Conservation (phyloP, 1,140 invertebrate genomes). For the Orchestia grillus region DNA sequence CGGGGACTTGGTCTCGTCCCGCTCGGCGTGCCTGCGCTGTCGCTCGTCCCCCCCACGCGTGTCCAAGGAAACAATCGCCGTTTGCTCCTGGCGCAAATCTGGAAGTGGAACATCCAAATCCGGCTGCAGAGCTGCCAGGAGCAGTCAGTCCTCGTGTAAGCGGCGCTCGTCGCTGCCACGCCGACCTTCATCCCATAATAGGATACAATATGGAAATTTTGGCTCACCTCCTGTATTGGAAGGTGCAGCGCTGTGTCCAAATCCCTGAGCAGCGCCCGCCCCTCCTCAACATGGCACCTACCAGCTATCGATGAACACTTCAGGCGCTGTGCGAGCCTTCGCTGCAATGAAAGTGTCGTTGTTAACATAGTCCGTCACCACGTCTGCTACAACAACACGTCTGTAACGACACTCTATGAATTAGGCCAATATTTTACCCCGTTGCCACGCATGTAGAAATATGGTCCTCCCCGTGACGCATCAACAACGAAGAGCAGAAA, state of each 20-base stretch:
- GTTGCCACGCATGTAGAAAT: too few relatives aligned
- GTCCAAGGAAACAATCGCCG: neutral
- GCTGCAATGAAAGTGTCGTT: too few relatives aligned
- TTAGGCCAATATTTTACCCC: too few relatives aligned
- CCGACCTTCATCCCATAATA: slow-evolving; percentile 32
- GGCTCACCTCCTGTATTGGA: neutral
- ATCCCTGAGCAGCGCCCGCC: neutral
- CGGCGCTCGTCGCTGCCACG: neutral
- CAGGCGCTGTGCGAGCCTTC: too few relatives aligned
- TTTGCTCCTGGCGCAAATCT: neutral
- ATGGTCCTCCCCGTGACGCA: too few relatives aligned
- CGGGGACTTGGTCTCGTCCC: too few relatives aligned
- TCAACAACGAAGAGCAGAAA: too few relatives aligned
- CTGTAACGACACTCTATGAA: too few relatives aligned
- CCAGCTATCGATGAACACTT: neutral
- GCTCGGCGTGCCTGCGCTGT: too few relatives aligned
- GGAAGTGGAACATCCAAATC: neutral
- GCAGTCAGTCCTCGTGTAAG: neutral
- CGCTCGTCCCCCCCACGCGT: too few relatives aligned
- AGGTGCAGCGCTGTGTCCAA: neutral
- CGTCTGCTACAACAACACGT: too few relatives aligned
- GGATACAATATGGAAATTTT: slow-evolving; percentile 45
- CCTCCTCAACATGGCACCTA: neutral
- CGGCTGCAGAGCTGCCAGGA: neutral
- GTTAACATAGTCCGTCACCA: too few relatives aligned